These are phyloP conservation scores for Augochlorella aurata DNA, from an alignment of 2,888 invertebrate species.

Conservation along the genomic window DNA sequence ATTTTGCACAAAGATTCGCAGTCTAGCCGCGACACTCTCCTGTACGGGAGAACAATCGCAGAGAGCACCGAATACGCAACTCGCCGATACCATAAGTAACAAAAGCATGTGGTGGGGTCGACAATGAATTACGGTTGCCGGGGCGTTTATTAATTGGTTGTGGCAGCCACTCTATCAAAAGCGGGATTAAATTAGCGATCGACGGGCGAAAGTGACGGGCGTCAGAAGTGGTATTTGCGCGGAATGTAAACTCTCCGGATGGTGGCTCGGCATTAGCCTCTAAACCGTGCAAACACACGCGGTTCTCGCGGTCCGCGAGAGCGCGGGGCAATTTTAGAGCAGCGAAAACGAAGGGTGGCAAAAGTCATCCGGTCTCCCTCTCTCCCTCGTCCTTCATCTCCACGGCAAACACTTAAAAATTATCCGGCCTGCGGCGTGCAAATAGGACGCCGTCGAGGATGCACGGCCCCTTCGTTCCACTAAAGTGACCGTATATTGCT, in stretches of 20 bases:
- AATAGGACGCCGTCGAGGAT: conserved; percentile 29
- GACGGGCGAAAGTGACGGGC: conserved; percentile 44
- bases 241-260: conserved; percentile 46
- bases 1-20: too few relatives aligned
- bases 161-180: conserved; percentile 28
- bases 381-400: conserved; percentile 48
- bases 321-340: conserved; percentile 47
- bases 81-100: too few relatives aligned
- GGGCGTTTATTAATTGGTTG: conserved; percentile 29
- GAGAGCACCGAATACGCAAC: too few relatives aligned
- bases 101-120: neutral
- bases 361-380: conserved; percentile 56
- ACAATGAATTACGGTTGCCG: too few relatives aligned
- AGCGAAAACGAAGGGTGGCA: conserved; percentile 57
- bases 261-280: conserved; percentile 50
- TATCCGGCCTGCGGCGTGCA: conserved; percentile 57
- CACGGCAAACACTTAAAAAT: conserved; percentile 67
- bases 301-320: neutral
- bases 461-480: neutral
- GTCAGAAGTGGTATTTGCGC: conserved; percentile 60
- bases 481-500: neutral
- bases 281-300: conserved; percentile 59
- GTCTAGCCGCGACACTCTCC: too few relatives aligned
- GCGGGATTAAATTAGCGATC: conserved; percentile 53
- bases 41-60: too few relatives aligned